Evolutionary conservation across 2,888 invertebrate genomes (phyloP).

Genomic region (Cerastis leucographa): DNA sequence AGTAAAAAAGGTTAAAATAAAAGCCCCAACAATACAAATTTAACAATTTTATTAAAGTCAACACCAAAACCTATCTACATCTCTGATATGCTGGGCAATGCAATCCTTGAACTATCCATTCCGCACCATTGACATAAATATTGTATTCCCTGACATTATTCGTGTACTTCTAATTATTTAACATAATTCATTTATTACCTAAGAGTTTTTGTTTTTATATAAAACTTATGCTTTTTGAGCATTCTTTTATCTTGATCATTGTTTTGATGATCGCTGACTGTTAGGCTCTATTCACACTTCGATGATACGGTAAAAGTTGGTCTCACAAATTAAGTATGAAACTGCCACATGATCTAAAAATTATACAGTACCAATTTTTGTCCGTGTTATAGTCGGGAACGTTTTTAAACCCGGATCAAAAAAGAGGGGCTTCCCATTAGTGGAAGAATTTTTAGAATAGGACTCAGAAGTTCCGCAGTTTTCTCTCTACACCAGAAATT

Average conservation of each 20-base stretch:
- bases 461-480: background rate
- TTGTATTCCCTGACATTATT: constrained; percentile 64
- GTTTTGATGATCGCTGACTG: constrained; percentile 54
- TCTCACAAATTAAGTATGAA: background rate
- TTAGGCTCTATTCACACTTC: background rate
- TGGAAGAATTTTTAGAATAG: background rate
- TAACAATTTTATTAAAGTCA: constrained; percentile 89
- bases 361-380: background rate
- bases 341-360: background rate
- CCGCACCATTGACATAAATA: constrained; percentile 64
- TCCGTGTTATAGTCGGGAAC: background rate
- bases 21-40: constrained; percentile 81
- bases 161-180: constrained; percentile 68
- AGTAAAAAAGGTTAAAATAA: constrained; percentile 53
- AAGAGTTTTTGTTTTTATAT: constrained; percentile 60
- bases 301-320: constrained; percentile 1
- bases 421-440: background rate
- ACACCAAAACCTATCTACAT: constrained; percentile 88
- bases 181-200: constrained; percentile 73
- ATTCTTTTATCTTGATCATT: constrained; percentile 67
- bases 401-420: too few species aligned
- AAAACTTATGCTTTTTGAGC: constrained; percentile 77
- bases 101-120: constrained; percentile 70
- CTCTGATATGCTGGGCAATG: constrained; percentile 86
- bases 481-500: background rate